These are phyloP conservation scores for Nemurella pictetii DNA, from an alignment of 2,888 invertebrate species.

Conservation along the genomic window DNA sequence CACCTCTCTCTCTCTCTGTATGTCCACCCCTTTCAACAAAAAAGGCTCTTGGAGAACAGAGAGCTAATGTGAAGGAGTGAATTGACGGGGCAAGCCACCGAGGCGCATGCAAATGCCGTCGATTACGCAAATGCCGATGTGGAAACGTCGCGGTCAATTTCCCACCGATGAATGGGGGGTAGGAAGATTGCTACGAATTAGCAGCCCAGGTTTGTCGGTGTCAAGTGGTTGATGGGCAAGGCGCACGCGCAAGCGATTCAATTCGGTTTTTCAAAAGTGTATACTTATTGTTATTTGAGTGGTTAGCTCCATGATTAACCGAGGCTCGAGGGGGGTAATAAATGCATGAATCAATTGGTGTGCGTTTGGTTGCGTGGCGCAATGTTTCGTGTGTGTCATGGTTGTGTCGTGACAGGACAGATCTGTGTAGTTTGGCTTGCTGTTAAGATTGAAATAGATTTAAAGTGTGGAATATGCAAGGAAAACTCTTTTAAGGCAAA, in stretches of 20 bases:
- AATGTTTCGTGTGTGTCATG: no score
- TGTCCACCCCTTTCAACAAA: not conserved
- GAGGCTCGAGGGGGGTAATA: no score
- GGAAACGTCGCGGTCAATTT: not conserved
- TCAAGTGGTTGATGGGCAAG: not conserved
- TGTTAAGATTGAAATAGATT: no score
- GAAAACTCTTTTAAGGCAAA: no score
- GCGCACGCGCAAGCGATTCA: not conserved
- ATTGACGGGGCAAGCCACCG: not conserved
- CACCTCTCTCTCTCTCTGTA: not conserved
- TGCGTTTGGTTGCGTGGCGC: no score
- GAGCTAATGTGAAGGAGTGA: not conserved
- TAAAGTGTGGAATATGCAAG: no score
- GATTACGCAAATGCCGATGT: not conserved
- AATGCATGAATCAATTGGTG: no score
- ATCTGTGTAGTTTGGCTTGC: no score
- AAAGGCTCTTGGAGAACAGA: not conserved
- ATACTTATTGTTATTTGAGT: no score
- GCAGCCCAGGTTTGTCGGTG: not conserved
- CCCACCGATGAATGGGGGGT: not conserved
- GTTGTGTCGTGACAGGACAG: no score
- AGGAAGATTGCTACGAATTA: not conserved
- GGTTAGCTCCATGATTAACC: no score
- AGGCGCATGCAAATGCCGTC: not conserved
- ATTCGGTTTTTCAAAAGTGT: no score